Evolutionary conservation across 1,140 invertebrate species (phyloP).

Genomic region (Himalopsyche phryganea): DNA sequence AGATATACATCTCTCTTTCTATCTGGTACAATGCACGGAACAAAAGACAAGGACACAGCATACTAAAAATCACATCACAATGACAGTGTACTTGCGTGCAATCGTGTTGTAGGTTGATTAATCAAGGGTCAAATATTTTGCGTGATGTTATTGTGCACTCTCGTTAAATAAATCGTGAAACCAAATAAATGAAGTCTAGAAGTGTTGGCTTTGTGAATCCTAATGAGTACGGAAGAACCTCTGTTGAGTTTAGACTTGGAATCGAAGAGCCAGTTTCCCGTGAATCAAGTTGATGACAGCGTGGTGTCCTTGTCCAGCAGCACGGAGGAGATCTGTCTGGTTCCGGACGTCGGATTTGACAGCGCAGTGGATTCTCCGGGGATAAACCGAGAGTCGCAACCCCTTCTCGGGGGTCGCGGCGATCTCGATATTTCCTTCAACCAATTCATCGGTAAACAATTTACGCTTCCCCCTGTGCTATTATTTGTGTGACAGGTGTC

Average conservation of each 20-base stretch:
- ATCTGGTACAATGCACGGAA: neutral
- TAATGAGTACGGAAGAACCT: conserved; percentile 57
- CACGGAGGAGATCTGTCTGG: conserved; percentile 63
- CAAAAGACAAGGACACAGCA: conserved; percentile 4
- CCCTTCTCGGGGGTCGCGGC: conserved; percentile 78
- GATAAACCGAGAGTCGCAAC: conserved; percentile 82
- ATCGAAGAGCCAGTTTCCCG: conserved; percentile 42
- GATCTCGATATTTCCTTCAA: conserved; percentile 74
- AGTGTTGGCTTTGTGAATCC: conserved; percentile 45
- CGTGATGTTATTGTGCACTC: conserved; percentile 18
- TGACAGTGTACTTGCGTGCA: conserved; percentile 2
- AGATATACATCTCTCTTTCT: neutral
- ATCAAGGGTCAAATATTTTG: conserved; percentile 10
- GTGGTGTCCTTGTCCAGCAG: conserved; percentile 52
- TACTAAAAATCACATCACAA: neutral
- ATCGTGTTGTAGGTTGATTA: conserved; percentile 19
- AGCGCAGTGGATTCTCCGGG: conserved; percentile 70
- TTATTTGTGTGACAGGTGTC: conserved; percentile 11
- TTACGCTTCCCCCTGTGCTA: conserved; percentile 1
- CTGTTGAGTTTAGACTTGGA: conserved; percentile 55
- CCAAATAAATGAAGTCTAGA: conserved; percentile 52
- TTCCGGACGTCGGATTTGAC: conserved; percentile 63
- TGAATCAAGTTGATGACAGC: conserved; percentile 49
- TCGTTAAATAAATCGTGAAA: conserved; percentile 30
- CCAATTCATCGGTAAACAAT: conserved; percentile 70